Evolutionary conservation across 2,797 vertebrate genomes (phyloP).

Genomic region (Diplodus puntazzo): DNA sequence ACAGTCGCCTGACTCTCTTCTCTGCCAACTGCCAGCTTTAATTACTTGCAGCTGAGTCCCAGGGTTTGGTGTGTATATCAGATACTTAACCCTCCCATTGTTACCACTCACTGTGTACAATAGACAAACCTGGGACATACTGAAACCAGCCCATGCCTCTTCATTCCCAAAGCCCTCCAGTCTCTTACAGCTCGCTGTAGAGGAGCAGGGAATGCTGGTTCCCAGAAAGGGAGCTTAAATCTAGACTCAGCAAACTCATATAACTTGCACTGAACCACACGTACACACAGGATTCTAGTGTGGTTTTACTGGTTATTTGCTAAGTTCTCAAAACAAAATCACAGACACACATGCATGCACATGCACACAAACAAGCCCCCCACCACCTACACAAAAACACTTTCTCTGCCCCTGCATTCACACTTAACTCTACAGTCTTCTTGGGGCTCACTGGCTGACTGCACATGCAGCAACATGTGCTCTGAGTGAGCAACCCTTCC

Average conservation of each 20-base stretch:
- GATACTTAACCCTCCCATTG: constrained; percentile 82
- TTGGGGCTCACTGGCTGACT: constrained; percentile 58
- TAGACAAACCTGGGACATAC: constrained; percentile 79
- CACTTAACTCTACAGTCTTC: constrained; percentile 65
- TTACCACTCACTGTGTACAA: constrained; percentile 79
- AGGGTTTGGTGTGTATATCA: constrained; percentile 82
- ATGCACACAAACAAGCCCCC: constrained; percentile 50
- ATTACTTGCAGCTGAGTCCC: constrained; percentile 86
- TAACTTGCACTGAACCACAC: constrained; percentile 64
- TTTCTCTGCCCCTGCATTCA: constrained; percentile 67
- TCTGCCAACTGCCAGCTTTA: constrained; percentile 86
- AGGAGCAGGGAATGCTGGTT: constrained; percentile 73
- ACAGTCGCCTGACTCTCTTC: constrained; percentile 81
- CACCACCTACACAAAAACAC: constrained; percentile 66
- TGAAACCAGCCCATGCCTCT: constrained; percentile 77
- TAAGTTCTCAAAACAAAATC: constrained; percentile 76
- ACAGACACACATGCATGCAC: constrained; percentile 61
- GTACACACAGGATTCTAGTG: constrained; percentile 71
- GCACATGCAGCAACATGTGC: constrained; percentile 87
- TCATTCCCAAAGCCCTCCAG: constrained; percentile 77
- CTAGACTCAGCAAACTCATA: constrained; percentile 70
- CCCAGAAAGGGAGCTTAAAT: constrained; percentile 80
- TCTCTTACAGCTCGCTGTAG: constrained; percentile 71
- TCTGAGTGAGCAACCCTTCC: constrained; percentile 76
- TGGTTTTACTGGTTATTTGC: constrained; percentile 73